Base-by-base conservation (phyloP, 2,113 vertebrate genomes). In the Amazona guildingii region DNA sequence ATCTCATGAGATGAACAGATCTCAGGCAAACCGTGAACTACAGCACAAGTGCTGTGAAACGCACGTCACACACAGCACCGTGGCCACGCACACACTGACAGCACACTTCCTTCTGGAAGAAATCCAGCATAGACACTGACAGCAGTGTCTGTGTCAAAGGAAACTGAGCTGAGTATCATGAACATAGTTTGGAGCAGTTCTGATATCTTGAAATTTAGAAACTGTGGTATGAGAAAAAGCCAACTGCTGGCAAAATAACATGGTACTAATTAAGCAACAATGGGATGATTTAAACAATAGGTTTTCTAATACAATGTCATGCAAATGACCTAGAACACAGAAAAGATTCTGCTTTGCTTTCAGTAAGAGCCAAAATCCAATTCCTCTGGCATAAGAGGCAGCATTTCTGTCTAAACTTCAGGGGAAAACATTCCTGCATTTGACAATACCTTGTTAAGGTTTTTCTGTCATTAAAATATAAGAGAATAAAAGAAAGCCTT, bases 141-240 rank as follows among this genome's bases (percentile, higher is more conserved):
- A 0, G 21, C 54, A 16, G 15, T 0, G 24, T 49, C 52, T 8
- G 31, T 7, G 29, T 8, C 0, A 4, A 37, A 33, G 20, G 54
- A 28, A 2, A 19, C 13, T 0, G 0, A 17, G 46, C 49, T n/a
- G 37, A 0, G 5, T 9, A 6, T 48, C 20, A 2, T 1, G 5
- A 33, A 10, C 2, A 5, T 0, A 0, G 6, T 31, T 39, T 2
- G 13, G 8, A 70, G 69, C 46, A 8, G 14, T 1, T 1, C 1
- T 6, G 28, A 0, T 3, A 0, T 5, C 35, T 10, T 17, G 28
- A n/a, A 88, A 25, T 48, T 2, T 1, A 74, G 12, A 62, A 66
- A 35, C 15, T 2, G 13, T 8, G 1, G 1, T 17, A 75, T 20
- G 31, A 76, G 21, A 18, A 70, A 62, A 83, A 83, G 37, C 24